A percentile compares a stretch with the other conserved stretches of the same genome.
Evolutionary conservation across 2,888 invertebrate genomes (phyloP).

Genomic region (Ectropis crepuscularia): DNA sequence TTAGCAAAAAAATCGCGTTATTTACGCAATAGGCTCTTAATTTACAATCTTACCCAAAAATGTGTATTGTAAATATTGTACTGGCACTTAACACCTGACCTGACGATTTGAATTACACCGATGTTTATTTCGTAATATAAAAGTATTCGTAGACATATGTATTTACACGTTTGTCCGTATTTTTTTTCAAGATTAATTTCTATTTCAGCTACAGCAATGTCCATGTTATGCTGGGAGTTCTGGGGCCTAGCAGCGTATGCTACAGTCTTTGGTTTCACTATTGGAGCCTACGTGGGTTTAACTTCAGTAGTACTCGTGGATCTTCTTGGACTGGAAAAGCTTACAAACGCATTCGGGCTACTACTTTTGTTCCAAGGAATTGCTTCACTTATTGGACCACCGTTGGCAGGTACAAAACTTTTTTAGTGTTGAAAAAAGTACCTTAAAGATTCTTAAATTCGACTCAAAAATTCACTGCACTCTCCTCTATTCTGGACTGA

Average conservation of each 20-base stretch:
- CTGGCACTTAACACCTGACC: too few relatives aligned
- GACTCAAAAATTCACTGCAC: neutral
- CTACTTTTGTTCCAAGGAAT: constrained; percentile 96
- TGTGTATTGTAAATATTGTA: too few relatives aligned
- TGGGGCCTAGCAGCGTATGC: constrained; percentile 91
- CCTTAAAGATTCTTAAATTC: neutral
- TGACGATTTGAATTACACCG: too few relatives aligned
- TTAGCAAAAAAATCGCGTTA: too few relatives aligned
- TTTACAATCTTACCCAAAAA: too few relatives aligned
- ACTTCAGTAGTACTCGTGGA: constrained; percentile 98
- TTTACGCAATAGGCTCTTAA: too few relatives aligned
- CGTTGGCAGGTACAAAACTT: constrained; percentile 91
- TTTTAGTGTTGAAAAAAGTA: too few relatives aligned
- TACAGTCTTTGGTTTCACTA: constrained; percentile 93
- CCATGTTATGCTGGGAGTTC: constrained; percentile 90
- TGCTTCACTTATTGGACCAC: constrained; percentile 96
- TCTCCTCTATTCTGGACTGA: neutral
- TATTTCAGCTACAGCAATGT: constrained; percentile 90
- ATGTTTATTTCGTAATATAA: too few relatives aligned
- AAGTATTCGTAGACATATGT: too few relatives aligned
- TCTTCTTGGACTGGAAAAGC: constrained; percentile 94
- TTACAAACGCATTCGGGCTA: constrained; percentile 98
- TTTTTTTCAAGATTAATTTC: constrained; percentile 10
- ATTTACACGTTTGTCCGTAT: neutral
- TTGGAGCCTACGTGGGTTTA: constrained; percentile 98